These are phyloP conservation scores for Gallinago solitaria DNA, from an alignment of 2,797 vertebrate species.

Conservation along the genomic window DNA sequence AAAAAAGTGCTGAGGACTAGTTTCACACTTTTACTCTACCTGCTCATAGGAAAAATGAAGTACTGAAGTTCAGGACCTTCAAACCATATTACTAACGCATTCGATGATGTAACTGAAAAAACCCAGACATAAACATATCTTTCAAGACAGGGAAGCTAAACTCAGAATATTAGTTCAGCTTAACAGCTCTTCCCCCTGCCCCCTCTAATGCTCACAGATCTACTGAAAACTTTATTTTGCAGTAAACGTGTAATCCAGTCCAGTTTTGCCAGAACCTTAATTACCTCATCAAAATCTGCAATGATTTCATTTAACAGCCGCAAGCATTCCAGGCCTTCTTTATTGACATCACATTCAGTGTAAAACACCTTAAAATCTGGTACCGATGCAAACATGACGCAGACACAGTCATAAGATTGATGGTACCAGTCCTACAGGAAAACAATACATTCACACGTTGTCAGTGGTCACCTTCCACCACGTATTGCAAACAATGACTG, in stretches of 20 bases:
- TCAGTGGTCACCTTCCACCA: background rate
- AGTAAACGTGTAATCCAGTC: background rate
- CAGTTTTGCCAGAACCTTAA: background rate
- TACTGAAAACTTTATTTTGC: background rate
- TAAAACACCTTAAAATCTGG: slow-evolving; percentile 99
- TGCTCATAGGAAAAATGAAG: background rate
- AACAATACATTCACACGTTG: background rate
- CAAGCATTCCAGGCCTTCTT: slow-evolving; percentile 96
- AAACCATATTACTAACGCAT: background rate
- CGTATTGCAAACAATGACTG: background rate
- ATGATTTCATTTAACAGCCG: slow-evolving; percentile 97
- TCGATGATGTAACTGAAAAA: background rate
- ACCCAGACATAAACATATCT: background rate
- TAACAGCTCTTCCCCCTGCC: no score
- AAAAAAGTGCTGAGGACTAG: background rate
- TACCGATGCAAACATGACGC: slow-evolving; percentile 98
- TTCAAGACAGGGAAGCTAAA: background rate
- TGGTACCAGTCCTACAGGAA: slow-evolving; percentile 92
- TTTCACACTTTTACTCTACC: background rate
- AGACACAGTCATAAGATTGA: slow-evolving; percentile 98
- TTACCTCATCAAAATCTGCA: slow-evolving; percentile 97
- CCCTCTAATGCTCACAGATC: background rate
- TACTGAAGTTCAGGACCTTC: background rate
- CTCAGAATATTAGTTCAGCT: background rate
- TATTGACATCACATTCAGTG: slow-evolving; percentile 98